Evolutionary conservation across 2,113 vertebrate species (phyloP).

Genomic region (Numida meleagris): DNA sequence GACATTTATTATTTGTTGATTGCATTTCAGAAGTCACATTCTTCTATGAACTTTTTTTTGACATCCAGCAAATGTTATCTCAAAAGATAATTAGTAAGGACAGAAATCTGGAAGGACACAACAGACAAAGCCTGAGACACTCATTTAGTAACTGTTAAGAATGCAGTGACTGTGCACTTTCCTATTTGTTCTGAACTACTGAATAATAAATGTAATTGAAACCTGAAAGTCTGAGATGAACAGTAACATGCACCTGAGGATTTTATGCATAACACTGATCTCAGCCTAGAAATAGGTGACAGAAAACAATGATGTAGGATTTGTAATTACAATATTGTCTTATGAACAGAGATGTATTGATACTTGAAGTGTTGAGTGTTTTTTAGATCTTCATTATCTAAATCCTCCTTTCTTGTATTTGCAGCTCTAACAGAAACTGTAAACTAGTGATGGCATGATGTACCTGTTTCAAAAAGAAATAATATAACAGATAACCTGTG

Average conservation of each 20-base stretch:
- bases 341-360: background rate
- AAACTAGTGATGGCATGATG: background rate
- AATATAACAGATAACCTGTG: background rate
- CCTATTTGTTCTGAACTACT: background rate
- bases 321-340: background rate
- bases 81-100: background rate
- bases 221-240: background rate
- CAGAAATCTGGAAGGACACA: background rate
- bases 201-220: slow-evolving; percentile 8
- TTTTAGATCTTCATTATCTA: background rate
- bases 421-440: background rate
- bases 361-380: background rate
- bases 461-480: background rate
- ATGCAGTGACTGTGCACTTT: background rate
- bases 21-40: background rate
- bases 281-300: background rate
- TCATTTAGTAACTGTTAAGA: background rate
- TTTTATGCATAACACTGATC: background rate
- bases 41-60: background rate
- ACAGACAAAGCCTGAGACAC: background rate
- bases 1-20: background rate
- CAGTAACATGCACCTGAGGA: background rate
- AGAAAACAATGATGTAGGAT: background rate
- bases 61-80: background rate
- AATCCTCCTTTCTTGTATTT: background rate